Evolutionary conservation across 1,140 invertebrate species (phyloP), one percentile per base, ranked within the genome.

Genomic region (Nasonia longicornis): DNA sequence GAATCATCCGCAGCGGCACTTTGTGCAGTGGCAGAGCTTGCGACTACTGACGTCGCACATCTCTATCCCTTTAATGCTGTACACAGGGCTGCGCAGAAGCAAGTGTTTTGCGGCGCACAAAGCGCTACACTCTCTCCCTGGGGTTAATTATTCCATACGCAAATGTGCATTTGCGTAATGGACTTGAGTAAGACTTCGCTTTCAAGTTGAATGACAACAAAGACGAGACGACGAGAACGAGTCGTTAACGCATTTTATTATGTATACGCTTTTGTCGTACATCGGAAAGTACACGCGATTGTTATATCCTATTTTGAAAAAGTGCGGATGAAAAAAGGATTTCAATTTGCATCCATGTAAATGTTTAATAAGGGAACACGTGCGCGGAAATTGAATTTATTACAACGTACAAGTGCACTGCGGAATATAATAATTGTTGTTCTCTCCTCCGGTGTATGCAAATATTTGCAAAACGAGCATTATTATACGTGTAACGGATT

Each of bases 151-250:
- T 81, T 81, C 73, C 66, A 52, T 69, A 75, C 71, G 79, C 73
- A 71, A 81, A 76, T 80, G 79, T 70, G 45, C 79, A 80, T 76
- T 81, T 69, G 66, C 79, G 66, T 76, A 81, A 81, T 81, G 66
- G 79, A 81, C 74, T 81, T 71, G 79, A 71, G 48, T 71, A 75
- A 74, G 71, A 22, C 63, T 64, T 69, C 0, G 11, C 45, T 72
- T 26, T 72, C 3, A 72, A 72, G 70, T 72, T 26, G 11, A 72
- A 45, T 26, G 70, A 75, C 26, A 58, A 75, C 71, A 52, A 75
- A 75, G 63, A 58, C 35, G 52, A 58, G 71, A 7, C 52, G 20
- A 8, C 14, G 38, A 26, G 1, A 0, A 26, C 26, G 26, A 26
- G 26, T 42, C 52, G 20, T n/a, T 58, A 16, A 58, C 52, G 52